A percentile compares a stretch with the other conserved stretches of the same genome.
phyloP scores from a whole-genome alignment of 2,113 vertebrate genomes.

The Macquaria ambigua region DNA sequence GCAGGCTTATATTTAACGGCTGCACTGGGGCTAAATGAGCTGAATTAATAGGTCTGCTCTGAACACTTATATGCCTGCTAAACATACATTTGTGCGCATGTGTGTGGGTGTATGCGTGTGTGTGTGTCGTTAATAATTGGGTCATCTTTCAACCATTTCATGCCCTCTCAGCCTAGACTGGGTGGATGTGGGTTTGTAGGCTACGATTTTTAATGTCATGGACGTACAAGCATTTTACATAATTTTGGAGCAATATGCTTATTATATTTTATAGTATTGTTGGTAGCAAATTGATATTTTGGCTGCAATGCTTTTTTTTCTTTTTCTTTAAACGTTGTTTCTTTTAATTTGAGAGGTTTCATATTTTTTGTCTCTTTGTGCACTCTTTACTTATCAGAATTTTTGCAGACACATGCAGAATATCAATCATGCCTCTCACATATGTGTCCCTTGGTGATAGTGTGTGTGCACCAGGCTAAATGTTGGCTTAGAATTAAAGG shows the following conservation, averaged over 20 bases:
- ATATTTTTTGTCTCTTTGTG: constrained; percentile 30
- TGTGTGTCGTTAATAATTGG: constrained; percentile 73
- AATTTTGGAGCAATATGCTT: not conserved
- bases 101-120: constrained; percentile 45
- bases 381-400: constrained; percentile 55
- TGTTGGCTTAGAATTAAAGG: constrained; percentile 79
- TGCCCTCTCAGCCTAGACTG: constrained; percentile 55
- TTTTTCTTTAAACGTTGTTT: not conserved
- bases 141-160: constrained; percentile 76
- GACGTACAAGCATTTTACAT: constrained; percentile 1
- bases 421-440: constrained; percentile 65
- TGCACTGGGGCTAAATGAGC: constrained; percentile 83
- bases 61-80: constrained; percentile 82
- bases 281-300: constrained; percentile 15
- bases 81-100: constrained; percentile 69
- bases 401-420: constrained; percentile 76
- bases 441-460: constrained; percentile 54
- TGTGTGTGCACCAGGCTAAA: constrained; percentile 60
- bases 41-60: constrained; percentile 84
- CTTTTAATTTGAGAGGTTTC: constrained; percentile 12
- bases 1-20: constrained; percentile 82
- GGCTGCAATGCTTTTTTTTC: constrained; percentile 2
- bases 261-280: not conserved
- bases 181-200: constrained; percentile 62
- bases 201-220: constrained; percentile 20